Evolutionary conservation across 2,888 invertebrate genomes (phyloP), one percentile per base, ranked within the genome.

Genomic region (Apomyelois bistriatella): DNA sequence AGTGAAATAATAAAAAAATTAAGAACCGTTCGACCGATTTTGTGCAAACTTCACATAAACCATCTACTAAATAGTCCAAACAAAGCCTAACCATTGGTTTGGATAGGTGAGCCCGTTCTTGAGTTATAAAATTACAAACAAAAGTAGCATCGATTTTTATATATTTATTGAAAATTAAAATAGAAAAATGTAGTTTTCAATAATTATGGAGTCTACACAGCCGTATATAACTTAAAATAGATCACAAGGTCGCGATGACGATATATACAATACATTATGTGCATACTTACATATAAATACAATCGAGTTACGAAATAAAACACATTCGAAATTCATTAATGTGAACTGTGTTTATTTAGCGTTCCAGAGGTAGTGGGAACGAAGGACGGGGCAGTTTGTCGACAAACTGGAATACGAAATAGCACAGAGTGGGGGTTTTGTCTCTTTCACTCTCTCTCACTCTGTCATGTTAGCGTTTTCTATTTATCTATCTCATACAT

Each of bases 381-480:
- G 79, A 84, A 86, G 88, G 88, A 88, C 88, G 88, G 88, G 88
- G 87, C 69, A 84, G 85, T 79, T 82, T 71, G 76, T 79, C 72
- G 71, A 76, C 78, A 70, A 68, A 73, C 61, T 30, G 32, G 35
- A 28, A 52, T n/a, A 28, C 43, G 52, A 40, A 1, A 9, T 40
- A 1, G 37, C 37, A 38, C 13, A 38, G 13, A 38, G 13, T 38
- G 13, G 13, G 37, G 36, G 12, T 13, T 38, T 22, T 22, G 22
- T 22, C 22, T 22, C 22, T 22, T 22, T 22, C 22, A 22, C 22
- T 5, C 22, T 22, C 22, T 22, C 22, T 22, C 22, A 3, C 22
- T 22, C 5, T 22, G 2, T 22, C 22, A 22, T 5, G 3, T 22
- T 22, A 22, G 22, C 22, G 22, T 5, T 22, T 3, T 3, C 22